Conservation (phyloP, 2,797 vertebrate genomes). For the Sebastes miniatus region DNA sequence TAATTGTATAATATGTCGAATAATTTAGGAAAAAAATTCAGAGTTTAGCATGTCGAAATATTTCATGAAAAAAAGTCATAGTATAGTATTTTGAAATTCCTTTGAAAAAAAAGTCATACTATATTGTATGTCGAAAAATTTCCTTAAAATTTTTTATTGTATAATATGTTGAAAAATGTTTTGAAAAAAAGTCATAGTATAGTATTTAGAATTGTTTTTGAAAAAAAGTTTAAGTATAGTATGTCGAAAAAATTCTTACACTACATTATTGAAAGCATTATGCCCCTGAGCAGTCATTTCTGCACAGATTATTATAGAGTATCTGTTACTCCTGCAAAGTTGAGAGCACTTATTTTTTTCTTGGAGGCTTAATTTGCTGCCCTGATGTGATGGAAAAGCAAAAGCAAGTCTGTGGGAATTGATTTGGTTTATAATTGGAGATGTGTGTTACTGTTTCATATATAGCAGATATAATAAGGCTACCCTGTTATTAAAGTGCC, state of each 20-base stretch:
- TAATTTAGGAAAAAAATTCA: too few relatives aligned
- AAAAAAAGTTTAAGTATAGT: too few relatives aligned
- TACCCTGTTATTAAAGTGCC: constrained; percentile 45
- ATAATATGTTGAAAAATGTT: too few relatives aligned
- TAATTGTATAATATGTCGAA: too few relatives aligned
- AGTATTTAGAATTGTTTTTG: too few relatives aligned
- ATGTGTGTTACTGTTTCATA: constrained; percentile 28
- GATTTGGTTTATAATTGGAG: neutral
- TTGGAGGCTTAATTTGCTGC: neutral
- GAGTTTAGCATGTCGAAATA: too few relatives aligned
- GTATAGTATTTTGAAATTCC: too few relatives aligned
- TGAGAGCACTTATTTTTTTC: constrained; percentile 1
- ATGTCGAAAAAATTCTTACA: neutral
- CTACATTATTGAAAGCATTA: constrained; percentile 33
- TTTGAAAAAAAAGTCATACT: too few relatives aligned
- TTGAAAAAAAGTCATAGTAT: too few relatives aligned
- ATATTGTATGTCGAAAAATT: too few relatives aligned
- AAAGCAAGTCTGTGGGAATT: neutral
- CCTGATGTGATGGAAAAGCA: neutral
- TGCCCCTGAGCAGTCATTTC: neutral
- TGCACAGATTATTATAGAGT: neutral
- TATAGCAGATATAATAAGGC: constrained; percentile 10
- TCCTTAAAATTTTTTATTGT: too few relatives aligned
- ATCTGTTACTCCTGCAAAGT: constrained; percentile 4
- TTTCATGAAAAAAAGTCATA: too few relatives aligned